Evolutionary conservation across 2,888 invertebrate genomes (phyloP).

Genomic region (Spilosoma lubricipeda): DNA sequence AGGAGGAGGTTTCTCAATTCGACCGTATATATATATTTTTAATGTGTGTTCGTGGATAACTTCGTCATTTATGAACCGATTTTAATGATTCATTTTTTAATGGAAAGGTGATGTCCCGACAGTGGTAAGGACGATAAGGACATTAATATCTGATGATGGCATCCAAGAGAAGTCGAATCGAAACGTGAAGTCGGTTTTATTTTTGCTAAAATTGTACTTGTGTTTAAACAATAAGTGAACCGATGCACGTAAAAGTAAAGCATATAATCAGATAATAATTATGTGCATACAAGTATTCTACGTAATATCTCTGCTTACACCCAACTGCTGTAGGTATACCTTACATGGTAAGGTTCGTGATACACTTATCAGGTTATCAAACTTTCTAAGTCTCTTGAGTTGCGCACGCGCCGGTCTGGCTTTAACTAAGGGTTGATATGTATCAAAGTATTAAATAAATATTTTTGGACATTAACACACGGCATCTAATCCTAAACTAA

Average conservation of each 20-base stretch:
- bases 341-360: constrained; percentile 62
- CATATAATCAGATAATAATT: constrained; percentile 35
- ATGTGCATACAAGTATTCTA: constrained; percentile 21
- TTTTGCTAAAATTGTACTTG: no score
- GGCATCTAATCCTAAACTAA: no score
- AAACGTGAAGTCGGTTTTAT: no score
- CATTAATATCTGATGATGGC: no score
- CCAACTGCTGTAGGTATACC: constrained; percentile 36
- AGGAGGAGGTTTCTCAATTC: no score
- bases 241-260: background rate
- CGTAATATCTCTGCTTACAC: constrained; percentile 37
- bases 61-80: no score
- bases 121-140: no score
- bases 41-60: no score
- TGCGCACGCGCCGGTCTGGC: constrained; percentile 45
- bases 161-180: no score
- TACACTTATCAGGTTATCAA: constrained; percentile 60
- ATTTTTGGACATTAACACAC: background rate
- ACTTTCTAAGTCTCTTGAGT: constrained; percentile 57
- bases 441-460: background rate
- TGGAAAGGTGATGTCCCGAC: no score
- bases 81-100: no score
- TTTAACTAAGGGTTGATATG: constrained; percentile 26
- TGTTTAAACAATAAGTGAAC: background rate
- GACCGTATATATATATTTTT: no score